Evolutionary conservation across 2,888 invertebrate species (phyloP), one percentile per base, ranked within the genome.

Genomic region (Arctia plantaginis): DNA sequence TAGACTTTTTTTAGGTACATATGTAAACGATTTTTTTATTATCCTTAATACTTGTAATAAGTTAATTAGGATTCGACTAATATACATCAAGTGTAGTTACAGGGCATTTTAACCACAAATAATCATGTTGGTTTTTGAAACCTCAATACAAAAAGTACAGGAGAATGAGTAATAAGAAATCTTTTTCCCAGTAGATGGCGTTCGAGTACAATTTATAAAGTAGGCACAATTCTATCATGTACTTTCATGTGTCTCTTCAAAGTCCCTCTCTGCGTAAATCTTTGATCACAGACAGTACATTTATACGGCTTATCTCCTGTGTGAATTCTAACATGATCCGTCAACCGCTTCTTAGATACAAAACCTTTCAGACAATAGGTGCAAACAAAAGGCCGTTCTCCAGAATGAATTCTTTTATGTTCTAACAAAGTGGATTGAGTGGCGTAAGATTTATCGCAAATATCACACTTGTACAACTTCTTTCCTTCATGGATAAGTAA

Each of bases 181-280:
- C 13, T n/a, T 59, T 13, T n/a, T 27, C 1, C 12, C n/a, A 55
- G 27, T 59, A 59, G n/a, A 27, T 30, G 30, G 27, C n/a, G n/a
- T 55, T 55, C 23, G n/a, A 55, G 12, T 12, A 55, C 55, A 66
- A 33, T 44, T 20, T n/a, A 39, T 30, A 81, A 69, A 67, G 74
- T 69, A 27, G 76, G 75, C 20, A 74, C 67, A 62, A 85, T 77
- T 79, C 91, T 91, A 62, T 89, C 88, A 78, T 96, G 96, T 13
- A 95, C 91, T 80, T 93, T 95, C 92, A 94, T 91, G 85, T 96
- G 96, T 68, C 96, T 86, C 39, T 91, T 94, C 75, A 96, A 77
- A 0, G 95, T 93, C 0, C 95, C 95, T 59, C 93, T 86, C 77
- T 96, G 96, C 0, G 94, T 92, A 76, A 95, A 96, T 3, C 93